Base-by-base conservation (phyloP, 2,113 vertebrate species). In the Caracal caracal region DNA sequence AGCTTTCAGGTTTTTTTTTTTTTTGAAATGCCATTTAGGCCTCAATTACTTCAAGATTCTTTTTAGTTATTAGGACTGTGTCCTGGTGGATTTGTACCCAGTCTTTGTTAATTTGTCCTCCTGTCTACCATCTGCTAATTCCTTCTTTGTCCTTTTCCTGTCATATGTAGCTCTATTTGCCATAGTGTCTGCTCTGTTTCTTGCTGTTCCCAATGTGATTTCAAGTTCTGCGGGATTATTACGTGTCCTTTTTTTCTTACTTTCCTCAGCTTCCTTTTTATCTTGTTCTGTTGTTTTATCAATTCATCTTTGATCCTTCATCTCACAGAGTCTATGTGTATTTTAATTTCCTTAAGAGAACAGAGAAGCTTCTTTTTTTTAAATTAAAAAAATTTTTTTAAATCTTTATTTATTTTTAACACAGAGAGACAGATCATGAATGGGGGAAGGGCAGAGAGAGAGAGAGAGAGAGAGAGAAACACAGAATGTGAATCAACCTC, bases 211-310 rank as follows among this genome's bases (percentile, higher is more conserved):
- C 33, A 40, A 80, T 26, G 59, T 80, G 47, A 47, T 89, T 66
- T 84, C 82, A 84, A 83, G 35, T 84, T 92, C 35, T 79, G 11
- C 6, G 28, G 43, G 78, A 82, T 37, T 79, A 79, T 10, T 84
- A 30, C 12, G 59, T 81, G 8, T 85, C 43, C 49, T 26, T 84
- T 33, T 65, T 68, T 78, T 20, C 33, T 40, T 53, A 71, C 82
- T 66, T 91, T 13, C 35, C 43, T 63, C 59, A 75, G 40, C 19
- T 68, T 75, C 63, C 71, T 86, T 92, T 86, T 59, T 49, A 26
- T 63, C 16, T 37, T 78, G 37, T 81, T 71, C 70, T 65, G 16
- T 85, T 96, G 63, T 87, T 94, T 97, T 76, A 94, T 61, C 63
- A 85, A 73, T 61, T 92, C 65, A 80, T 47, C 84, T 96, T 84